Conservation (phyloP, 2,888 invertebrate species). For the Noctua janthina region DNA sequence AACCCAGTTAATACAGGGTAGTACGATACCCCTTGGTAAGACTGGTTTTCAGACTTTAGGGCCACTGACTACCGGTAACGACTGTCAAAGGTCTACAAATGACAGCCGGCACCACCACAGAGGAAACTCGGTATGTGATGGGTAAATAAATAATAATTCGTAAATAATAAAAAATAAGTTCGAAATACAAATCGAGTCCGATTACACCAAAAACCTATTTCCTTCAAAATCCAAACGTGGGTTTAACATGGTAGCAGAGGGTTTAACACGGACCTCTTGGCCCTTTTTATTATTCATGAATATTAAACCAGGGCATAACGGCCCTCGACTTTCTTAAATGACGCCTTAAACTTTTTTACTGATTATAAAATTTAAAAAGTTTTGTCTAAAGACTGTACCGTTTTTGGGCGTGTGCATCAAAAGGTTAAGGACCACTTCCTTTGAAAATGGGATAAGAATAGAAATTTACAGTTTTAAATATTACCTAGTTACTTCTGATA, state of each 20-base stretch:
- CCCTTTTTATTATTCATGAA: conserved; percentile 76
- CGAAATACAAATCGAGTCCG: neutral
- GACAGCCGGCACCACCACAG: no score
- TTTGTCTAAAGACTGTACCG: conserved; percentile 65
- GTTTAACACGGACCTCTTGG: conserved; percentile 67
- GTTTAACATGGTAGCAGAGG: conserved; percentile 49
- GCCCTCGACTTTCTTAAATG: conserved; percentile 65
- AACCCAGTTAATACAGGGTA: no score
- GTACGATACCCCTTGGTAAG: no score
- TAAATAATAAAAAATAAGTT: no score
- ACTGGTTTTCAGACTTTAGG: no score
- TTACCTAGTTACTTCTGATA: neutral
- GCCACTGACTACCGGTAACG: no score
- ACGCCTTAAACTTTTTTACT: conserved; percentile 70
- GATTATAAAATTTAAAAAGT: conserved; percentile 66
- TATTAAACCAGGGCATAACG: conserved; percentile 68
- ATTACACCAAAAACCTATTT: conserved; percentile 30
- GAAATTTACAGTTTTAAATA: neutral
- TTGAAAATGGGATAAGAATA: conserved; percentile 8
- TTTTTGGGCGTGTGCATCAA: conserved; percentile 51
- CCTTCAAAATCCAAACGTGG: conserved; percentile 21
- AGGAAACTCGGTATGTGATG: no score
- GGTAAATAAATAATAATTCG: no score
- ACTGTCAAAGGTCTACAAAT: no score
- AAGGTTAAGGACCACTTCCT: conserved; percentile 13